Evolutionary conservation across 2,113 vertebrate species (phyloP), one percentile per base, ranked within the genome.

Genomic region (Heterochromis multidens): DNA sequence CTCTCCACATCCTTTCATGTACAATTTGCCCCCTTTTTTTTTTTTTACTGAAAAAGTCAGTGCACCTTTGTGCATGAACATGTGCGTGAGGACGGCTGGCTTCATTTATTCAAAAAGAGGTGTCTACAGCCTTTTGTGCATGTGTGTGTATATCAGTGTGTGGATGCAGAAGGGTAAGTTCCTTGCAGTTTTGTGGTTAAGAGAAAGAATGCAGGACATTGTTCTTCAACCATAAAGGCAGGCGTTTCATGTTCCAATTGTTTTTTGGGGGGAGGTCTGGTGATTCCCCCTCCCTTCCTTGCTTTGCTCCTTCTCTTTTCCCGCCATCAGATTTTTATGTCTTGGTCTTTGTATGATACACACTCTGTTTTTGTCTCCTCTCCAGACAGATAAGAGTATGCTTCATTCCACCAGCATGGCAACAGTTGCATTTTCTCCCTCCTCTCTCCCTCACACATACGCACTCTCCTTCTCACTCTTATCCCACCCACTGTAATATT

Each of bases 151-250:
- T 58, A 78, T 19, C 23, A n/a, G 84, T 65, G 67, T 29, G 80
- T 80, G 58, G 3, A 17, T 5, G 12, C 81, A 67, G 29, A 76
- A 31, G 62, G 19, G 40, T 82, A 76, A 82, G 85, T 84, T 89
- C 86, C 65, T 80, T 79, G 72, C 87, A 90, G 87, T 92, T 94
- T 86, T 93, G 94, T 57, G 95, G 91, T 91, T 85, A 52, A 70
- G 35, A 86, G 82, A 62, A 96, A 95, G 92, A 96, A 94, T 93
- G 91, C 83, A 84, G 80, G 89, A 94, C 92, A 94, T 95, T 95
- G 94, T 95, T 95, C 88, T 84, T 88, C 62, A 94, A 92, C 92
- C 91, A 92, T 93, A 87, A 93, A 95, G 84, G 81, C 90, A 61
- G 65, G 23, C 80, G 86, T 82, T 87, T 91, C 85, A 77, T 91